Conservation (phyloP, 2,113 vertebrate genomes). For the Heptranchias perlo region DNA sequence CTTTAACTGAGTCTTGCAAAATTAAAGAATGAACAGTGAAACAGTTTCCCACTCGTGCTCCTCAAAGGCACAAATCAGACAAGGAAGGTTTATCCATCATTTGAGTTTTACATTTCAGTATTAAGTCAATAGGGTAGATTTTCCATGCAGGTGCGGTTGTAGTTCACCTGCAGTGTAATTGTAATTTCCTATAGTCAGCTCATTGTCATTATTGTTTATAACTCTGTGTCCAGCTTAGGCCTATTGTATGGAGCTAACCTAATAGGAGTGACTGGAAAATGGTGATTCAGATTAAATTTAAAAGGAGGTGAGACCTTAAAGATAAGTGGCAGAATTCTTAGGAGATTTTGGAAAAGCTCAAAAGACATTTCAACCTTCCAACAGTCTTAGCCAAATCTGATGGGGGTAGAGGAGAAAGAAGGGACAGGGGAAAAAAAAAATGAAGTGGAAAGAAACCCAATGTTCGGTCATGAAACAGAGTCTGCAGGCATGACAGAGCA, state of each 20-base stretch:
- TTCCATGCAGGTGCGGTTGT: background rate
- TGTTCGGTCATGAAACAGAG: background rate
- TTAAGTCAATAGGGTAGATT: background rate
- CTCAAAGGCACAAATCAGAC: background rate
- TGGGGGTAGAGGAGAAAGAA: background rate
- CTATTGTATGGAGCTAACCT: background rate
- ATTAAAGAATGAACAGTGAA: constrained; percentile 8
- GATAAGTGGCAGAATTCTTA: background rate
- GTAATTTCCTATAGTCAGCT: background rate
- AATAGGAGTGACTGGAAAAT: background rate
- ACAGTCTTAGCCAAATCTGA: background rate
- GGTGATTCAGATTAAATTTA: background rate
- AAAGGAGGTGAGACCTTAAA: background rate
- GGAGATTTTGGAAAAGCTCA: background rate
- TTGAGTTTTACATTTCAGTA: background rate
- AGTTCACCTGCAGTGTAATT: background rate
- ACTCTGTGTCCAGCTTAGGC: background rate
- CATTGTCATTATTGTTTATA: background rate
- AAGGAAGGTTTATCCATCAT: background rate
- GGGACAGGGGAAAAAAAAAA: background rate
- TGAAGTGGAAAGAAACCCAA: background rate
- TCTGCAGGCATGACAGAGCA: background rate
- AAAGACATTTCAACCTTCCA: background rate
- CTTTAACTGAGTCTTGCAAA: background rate
- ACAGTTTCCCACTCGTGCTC: background rate